These are phyloP conservation scores for Luidia sarsii DNA, from an alignment of 53 echinoderm and acorn worm genomes.

Conservation along the genomic window DNA sequence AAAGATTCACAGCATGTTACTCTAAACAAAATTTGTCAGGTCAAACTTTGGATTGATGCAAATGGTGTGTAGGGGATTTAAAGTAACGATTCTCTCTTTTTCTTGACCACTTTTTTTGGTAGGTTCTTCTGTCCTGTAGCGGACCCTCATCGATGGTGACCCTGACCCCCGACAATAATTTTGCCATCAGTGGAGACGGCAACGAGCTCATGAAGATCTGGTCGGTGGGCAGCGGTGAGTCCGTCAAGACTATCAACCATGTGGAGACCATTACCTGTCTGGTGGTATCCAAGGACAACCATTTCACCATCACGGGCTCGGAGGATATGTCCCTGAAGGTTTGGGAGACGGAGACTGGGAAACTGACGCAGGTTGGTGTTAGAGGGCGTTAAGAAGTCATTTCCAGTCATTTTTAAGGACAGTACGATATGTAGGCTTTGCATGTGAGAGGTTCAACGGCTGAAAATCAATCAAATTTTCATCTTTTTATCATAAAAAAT, in stretches of 20 bases:
- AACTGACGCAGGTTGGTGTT: constrained; percentile 85
- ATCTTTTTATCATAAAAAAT: too few species aligned
- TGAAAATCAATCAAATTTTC: too few species aligned
- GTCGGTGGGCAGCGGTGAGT: constrained; percentile 94
- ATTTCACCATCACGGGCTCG: constrained; percentile 96
- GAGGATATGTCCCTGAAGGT: constrained; percentile 96
- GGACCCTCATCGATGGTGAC: constrained; percentile 93
- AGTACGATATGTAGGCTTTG: too few species aligned
- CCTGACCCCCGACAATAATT: constrained; percentile 86
- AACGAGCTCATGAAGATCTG: constrained; percentile 99
- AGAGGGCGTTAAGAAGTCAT: not conserved
- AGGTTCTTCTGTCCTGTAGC: constrained; percentile 92
- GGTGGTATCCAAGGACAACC: constrained; percentile 86
- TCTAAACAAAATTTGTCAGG: too few species aligned
- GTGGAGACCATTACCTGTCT: constrained; percentile 94
- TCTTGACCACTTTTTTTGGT: not conserved
- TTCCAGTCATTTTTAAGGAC: not conserved
- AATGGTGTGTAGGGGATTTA: too few species aligned
- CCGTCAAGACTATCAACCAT: constrained; percentile 97
- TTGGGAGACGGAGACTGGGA: constrained; percentile 98
- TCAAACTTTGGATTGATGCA: too few species aligned
- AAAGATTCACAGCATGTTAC: too few species aligned
- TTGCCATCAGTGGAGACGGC: constrained; percentile 89
- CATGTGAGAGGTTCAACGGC: too few species aligned
- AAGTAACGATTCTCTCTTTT: too few species aligned